phyloP scores from a whole-genome alignment of 1,140 invertebrate species.

The Drosophila subpulchrella region DNA sequence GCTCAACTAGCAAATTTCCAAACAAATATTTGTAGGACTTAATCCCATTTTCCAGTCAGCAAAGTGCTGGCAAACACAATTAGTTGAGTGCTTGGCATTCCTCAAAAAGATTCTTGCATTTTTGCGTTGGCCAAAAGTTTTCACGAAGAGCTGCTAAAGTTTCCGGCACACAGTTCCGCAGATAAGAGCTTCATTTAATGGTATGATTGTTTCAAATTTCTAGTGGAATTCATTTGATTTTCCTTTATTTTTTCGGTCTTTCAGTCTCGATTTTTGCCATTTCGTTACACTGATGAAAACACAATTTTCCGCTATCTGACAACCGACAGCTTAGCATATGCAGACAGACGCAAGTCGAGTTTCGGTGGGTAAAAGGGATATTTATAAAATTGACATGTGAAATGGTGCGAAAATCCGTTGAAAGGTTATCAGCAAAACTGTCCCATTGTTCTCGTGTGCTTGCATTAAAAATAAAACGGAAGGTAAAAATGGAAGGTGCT shows the following conservation, averaged over 20 bases:
- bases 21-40: slow-evolving; percentile 41
- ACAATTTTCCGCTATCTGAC: slow-evolving; percentile 39
- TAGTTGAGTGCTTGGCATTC: slow-evolving; percentile 47
- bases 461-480: slow-evolving; percentile 9
- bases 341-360: slow-evolving; percentile 19
- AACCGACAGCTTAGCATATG: slow-evolving; percentile 42
- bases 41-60: slow-evolving; percentile 37
- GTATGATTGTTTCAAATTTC: slow-evolving; percentile 47
- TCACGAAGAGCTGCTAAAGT: slow-evolving; percentile 16
- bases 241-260: neutral
- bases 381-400: slow-evolving; percentile 33
- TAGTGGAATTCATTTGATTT: slow-evolving; percentile 26
- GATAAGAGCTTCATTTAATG: slow-evolving; percentile 40
- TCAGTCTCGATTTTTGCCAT: slow-evolving; percentile 24
- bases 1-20: slow-evolving; percentile 27
- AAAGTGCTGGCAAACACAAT: slow-evolving; percentile 59
- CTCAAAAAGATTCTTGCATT: slow-evolving; percentile 10
- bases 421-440: slow-evolving; percentile 40
- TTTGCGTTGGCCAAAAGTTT: slow-evolving; percentile 10
- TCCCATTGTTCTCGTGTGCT: slow-evolving; percentile 24
- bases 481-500: slow-evolving; percentile 17
- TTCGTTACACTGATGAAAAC: slow-evolving; percentile 25
- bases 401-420: slow-evolving; percentile 53
- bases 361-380: slow-evolving; percentile 2
- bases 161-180: slow-evolving; percentile 18